Percentiles rank a stretch among this genome's conserved stretches.
These are phyloP conservation scores for Lineus longissimus DNA, from an alignment of 1,140 invertebrate species.

Conservation along the genomic window DNA sequence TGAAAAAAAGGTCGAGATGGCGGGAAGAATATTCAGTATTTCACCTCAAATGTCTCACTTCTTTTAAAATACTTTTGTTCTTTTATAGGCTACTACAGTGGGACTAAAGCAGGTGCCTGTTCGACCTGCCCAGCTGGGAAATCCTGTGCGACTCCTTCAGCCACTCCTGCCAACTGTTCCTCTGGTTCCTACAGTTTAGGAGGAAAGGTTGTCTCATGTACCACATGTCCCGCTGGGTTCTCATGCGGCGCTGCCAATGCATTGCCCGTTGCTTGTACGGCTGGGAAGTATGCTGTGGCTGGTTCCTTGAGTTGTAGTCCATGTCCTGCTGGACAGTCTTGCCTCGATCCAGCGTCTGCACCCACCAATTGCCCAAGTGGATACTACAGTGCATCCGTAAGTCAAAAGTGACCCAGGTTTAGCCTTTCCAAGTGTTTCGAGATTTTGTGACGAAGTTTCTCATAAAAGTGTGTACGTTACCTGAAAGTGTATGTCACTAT, in stretches of 20 bases:
- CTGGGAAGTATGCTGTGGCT: conserved; percentile 33
- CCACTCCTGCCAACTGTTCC: conserved; percentile 25
- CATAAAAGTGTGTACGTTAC: not conserved
- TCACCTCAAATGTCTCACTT: no score
- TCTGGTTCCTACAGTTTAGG: conserved; percentile 40
- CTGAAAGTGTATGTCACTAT: not conserved
- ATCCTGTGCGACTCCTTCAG: conserved; percentile 31
- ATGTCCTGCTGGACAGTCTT: conserved; percentile 34
- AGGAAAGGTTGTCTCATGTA: conserved; percentile 35
- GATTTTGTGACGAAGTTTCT: not conserved
- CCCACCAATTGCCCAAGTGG: conserved; percentile 35
- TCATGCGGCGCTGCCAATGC: conserved; percentile 28
- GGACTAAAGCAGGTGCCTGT: conserved; percentile 24
- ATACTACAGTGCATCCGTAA: conserved; percentile 41
- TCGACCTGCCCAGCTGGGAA: conserved; percentile 31
- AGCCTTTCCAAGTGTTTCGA: not conserved
- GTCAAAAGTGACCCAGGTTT: conserved; percentile 1
- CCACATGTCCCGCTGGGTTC: conserved; percentile 40
- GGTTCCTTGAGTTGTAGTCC: conserved; percentile 27
- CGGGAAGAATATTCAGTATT: no score
- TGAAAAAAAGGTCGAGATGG: no score
- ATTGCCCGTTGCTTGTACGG: conserved; percentile 28
- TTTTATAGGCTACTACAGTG: conserved; percentile 38
- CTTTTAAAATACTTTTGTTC: no score
- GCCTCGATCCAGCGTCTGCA: conserved; percentile 30